Base-by-base conservation (phyloP, 2,888 invertebrate species). In the Onthophagus sagittarius region DNA sequence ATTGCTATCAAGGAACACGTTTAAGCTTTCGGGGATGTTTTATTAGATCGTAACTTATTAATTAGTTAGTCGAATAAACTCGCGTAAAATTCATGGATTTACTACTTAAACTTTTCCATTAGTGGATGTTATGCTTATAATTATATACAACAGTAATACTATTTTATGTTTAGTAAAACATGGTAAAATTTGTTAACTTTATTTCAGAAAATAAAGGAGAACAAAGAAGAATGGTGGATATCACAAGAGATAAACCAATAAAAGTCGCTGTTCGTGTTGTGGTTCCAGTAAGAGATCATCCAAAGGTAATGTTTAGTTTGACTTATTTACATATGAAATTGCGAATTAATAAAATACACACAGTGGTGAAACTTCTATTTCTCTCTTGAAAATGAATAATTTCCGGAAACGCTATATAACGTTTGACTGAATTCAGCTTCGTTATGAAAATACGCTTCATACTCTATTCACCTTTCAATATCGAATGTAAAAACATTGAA, bases 241-340 rank as follows among this genome's bases (percentile, higher is more conserved):
- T 95, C 81, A 94, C 94, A 63, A 88, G 94, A 80, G 95, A 95
- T 86, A 94, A 94, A 83, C 94, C 94, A 62, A 93, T 95, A 79
- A 94, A 94, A 87, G 93, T 95, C 78, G 93, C 94, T 80, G 94
- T 95, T 77, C 89, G 94, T 80, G 95, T 95, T 73, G 92, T 94
- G 75, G 94, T 95, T 73, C 95, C 95, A 7, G 94, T 94, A 72
- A 88, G 94, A 77, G 95, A 95, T 85, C 94, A 95, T 85, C 95
- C 95, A 70, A 95, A 94, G 89, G 93, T 93, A 83, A 88, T 23
- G 3, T 23, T 23, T 23, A 23, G 3, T 23, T 23, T 23, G 23
- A 23, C 3, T 23, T 23, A 23, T 23, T 23, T 23, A 23, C 23
- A 23, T 23, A 23, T 23, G 23, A 23, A 23, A 23, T 23, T 23